Conservation (phyloP, 2,888 invertebrate genomes). For the Drosophila siamana region DNA sequence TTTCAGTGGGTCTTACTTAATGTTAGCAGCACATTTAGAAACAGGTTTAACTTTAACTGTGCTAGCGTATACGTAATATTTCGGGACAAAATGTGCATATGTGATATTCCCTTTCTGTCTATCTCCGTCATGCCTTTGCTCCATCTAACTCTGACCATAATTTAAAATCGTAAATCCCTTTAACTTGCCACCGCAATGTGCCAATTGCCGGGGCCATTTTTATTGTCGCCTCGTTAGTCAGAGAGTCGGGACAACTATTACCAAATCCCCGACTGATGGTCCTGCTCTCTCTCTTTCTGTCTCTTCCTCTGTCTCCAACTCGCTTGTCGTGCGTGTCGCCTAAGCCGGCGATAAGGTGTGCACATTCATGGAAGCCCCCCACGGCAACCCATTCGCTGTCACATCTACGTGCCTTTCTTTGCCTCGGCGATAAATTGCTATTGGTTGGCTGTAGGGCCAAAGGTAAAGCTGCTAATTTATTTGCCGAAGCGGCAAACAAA, state of each 20-base stretch:
- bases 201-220: conserved; percentile 74
- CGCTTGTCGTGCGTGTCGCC: conserved; percentile 63
- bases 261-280: conserved; percentile 56
- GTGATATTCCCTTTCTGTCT: not conserved
- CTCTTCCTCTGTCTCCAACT: conserved; percentile 8
- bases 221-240: conserved; percentile 78
- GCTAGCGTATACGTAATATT: not conserved
- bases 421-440: conserved; percentile 76
- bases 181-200: conserved; percentile 76
- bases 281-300: conserved; percentile 27
- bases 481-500: conserved; percentile 71
- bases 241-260: conserved; percentile 61
- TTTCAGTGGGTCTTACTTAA: too few relatives aligned
- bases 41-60: too few relatives aligned
- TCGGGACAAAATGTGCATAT: not conserved
- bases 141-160: conserved; percentile 42
- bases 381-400: not conserved
- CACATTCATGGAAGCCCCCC: conserved; percentile 58
- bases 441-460: conserved; percentile 72
- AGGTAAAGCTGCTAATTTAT: conserved; percentile 83
- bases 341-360: conserved; percentile 80
- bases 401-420: conserved; percentile 69
- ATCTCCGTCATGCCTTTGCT: not conserved
- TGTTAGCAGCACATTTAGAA: too few relatives aligned
- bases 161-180: conserved; percentile 72